These are phyloP conservation scores for Spheniscus mendiculus DNA, from an alignment of 2,113 vertebrate species.

Conservation along the genomic window DNA sequence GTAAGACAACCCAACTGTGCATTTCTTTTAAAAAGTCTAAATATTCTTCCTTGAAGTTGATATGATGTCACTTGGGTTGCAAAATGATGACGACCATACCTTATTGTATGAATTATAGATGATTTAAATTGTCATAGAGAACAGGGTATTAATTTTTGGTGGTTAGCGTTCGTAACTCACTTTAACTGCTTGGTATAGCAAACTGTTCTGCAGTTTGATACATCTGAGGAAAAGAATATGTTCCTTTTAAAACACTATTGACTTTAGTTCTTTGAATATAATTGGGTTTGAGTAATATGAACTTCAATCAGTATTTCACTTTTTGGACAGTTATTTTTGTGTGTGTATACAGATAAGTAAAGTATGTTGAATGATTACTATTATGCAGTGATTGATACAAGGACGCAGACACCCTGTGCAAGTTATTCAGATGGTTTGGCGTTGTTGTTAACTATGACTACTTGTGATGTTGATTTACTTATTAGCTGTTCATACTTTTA, in stretches of 20 bases:
- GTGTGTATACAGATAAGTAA: not conserved
- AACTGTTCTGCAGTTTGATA: not conserved
- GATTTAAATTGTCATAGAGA: not conserved
- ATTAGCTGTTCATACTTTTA: not conserved
- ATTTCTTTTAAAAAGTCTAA: not conserved
- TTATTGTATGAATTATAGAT: not conserved
- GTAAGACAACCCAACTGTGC: not conserved
- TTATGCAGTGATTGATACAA: not conserved
- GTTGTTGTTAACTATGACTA: not conserved
- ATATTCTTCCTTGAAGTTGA: not conserved
- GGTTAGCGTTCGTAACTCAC: not conserved
- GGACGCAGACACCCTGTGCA: not conserved
- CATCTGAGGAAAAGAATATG: not conserved
- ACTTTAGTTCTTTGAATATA: not conserved
- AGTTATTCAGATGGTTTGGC: not conserved
- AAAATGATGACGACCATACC: not conserved
- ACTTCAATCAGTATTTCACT: not conserved
- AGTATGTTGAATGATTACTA: not conserved
- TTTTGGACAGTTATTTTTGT: not conserved
- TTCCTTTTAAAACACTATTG: not conserved
- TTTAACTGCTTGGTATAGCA: not conserved
- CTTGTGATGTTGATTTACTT: not conserved
- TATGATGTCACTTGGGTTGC: not conserved
- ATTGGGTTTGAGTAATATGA: not conserved
- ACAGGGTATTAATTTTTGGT: not conserved